Percentiles rank a stretch among this genome's conserved stretches.
Evolutionary conservation across 2,888 invertebrate species (phyloP).

Genomic region (Drosophila cracens): DNA sequence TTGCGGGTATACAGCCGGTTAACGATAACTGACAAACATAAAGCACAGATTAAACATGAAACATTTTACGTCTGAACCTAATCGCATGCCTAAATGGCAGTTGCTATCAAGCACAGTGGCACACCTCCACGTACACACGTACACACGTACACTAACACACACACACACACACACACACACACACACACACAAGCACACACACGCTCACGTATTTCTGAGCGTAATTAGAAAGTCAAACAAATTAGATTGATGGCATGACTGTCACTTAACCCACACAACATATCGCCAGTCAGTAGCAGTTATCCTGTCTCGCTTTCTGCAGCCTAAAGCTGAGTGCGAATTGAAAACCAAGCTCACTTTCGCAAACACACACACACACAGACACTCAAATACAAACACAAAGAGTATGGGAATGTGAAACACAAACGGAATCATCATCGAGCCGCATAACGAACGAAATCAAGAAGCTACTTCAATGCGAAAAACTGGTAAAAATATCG

Average conservation of each 20-base stretch:
- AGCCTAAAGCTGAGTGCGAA: slow-evolving; percentile 13
- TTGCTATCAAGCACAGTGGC: slow-evolving; percentile 37
- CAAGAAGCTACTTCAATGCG: slow-evolving; percentile 63
- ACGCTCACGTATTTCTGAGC: slow-evolving; percentile 14
- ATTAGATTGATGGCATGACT: slow-evolving; percentile 49
- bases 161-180: neutral
- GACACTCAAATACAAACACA: slow-evolving; percentile 1
- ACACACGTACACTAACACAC: neutral
- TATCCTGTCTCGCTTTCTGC: slow-evolving; percentile 26
- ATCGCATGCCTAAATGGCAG: slow-evolving; percentile 54
- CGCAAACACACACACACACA: neutral
- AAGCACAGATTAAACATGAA: slow-evolving; percentile 60
- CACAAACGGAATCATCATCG: slow-evolving; percentile 56
- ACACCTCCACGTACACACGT: slow-evolving; percentile 11
- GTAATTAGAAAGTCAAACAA: slow-evolving; percentile 72
- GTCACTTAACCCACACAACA: slow-evolving; percentile 42
- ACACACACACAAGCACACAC: slow-evolving; percentile 6
- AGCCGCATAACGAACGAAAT: slow-evolving; percentile 67
- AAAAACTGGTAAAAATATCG: slow-evolving; percentile 17
- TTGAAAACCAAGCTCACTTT: slow-evolving; percentile 16
- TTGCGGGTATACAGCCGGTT: slow-evolving; percentile 45
- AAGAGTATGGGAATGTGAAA: slow-evolving; percentile 7
- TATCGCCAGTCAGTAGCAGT: slow-evolving; percentile 15
- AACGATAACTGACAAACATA: slow-evolving; percentile 71
- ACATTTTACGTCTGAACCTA: slow-evolving; percentile 54